Conservation (phyloP, 2,113 vertebrate species). For the Pangasianodon hypophthalmus region DNA sequence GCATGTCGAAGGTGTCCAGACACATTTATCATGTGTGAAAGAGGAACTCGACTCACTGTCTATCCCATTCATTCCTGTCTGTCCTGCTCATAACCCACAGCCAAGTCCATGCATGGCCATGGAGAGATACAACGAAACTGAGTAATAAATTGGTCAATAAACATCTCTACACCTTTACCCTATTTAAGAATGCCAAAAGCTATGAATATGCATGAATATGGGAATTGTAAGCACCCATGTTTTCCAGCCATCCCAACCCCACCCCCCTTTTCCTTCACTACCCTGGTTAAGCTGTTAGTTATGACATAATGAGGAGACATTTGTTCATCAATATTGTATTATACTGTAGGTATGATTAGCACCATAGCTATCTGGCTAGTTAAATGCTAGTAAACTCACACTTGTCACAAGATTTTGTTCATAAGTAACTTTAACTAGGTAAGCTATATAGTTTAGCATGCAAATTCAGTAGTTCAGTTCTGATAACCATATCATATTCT, state of each 20-base stretch:
- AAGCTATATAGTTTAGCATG: not conserved
- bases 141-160: not conserved
- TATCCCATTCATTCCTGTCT: slow-evolving; percentile 53
- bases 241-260: not conserved
- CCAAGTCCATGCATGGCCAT: slow-evolving; percentile 1
- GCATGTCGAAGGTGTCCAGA: slow-evolving; percentile 61
- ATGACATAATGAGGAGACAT: not conserved
- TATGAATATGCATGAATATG: not conserved
- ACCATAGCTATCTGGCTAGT: not conserved
- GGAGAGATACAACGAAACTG: slow-evolving; percentile 2
- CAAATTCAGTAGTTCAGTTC: not conserved
- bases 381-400: not conserved
- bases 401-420: not conserved
- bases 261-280: not conserved
- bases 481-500: not conserved
- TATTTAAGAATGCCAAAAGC: not conserved
- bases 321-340: not conserved
- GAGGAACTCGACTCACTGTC: slow-evolving; percentile 51
- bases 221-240: not conserved
- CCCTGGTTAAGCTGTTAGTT: not conserved
- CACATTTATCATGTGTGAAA: slow-evolving; percentile 69
- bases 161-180: not conserved
- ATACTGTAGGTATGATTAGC: not conserved
- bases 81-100: slow-evolving; percentile 42
- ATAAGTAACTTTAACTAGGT: not conserved